These are phyloP conservation scores for Scaptomyza flava DNA, from an alignment of 2,888 invertebrate genomes.

Conservation along the genomic window DNA sequence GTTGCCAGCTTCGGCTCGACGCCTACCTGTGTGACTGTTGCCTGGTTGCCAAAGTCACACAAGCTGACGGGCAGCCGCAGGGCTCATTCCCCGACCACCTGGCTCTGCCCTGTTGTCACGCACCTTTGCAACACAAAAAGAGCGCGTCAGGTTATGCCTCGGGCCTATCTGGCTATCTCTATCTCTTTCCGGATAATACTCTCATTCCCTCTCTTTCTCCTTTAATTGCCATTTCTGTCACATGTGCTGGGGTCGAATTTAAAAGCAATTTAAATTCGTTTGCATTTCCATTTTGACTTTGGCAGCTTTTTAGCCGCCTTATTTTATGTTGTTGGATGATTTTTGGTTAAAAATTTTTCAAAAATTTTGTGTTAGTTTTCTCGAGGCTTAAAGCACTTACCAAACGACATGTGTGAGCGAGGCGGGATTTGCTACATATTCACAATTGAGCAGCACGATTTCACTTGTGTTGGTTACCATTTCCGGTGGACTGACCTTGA, in stretches of 20 bases:
- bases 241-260: conserved; percentile 48
- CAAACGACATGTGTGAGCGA: conserved; percentile 90
- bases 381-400: conserved; percentile 85
- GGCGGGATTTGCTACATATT: conserved; percentile 94
- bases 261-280: conserved; percentile 73
- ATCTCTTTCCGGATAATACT: background rate
- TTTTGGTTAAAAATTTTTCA: conserved; percentile 3
- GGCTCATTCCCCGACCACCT: conserved; percentile 5
- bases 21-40: conserved; percentile 7
- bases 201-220: background rate
- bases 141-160: conserved; percentile 55
- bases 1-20: conserved; percentile 1
- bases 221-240: conserved; percentile 25
- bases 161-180: conserved; percentile 16
- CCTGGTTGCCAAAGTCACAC: conserved; percentile 51
- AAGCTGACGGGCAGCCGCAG: conserved; percentile 29
- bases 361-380: conserved; percentile 18
- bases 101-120: conserved; percentile 7
- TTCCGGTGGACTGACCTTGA: conserved; percentile 90
- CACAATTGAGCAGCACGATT: conserved; percentile 90
- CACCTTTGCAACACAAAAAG: conserved; percentile 51
- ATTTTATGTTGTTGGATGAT: conserved; percentile 1
- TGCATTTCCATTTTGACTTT: conserved; percentile 64
- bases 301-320: conserved; percentile 33
- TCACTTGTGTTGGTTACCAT: conserved; percentile 92